A percentile compares a stretch with the other conserved stretches of the same genome.
Conservation (phyloP, 64 coral and sea anemone genomes). For the Montipora cactus region DNA sequence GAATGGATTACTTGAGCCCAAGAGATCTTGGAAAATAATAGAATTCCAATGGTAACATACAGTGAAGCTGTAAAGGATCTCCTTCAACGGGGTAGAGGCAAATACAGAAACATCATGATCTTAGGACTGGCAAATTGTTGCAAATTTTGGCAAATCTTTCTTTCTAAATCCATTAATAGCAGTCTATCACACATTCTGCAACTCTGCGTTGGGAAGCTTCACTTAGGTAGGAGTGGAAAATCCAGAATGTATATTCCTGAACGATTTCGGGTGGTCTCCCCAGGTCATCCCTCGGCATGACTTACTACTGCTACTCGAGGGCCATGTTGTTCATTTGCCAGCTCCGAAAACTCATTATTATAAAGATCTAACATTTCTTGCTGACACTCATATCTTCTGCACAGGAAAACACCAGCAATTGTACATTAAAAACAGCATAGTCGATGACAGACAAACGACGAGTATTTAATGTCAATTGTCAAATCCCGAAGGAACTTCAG, state of each 20-base stretch:
- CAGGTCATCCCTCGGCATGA: slow-evolving; percentile 22
- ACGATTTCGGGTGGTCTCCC: slow-evolving; percentile 30
- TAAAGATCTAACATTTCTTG: background rate
- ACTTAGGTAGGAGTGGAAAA: slow-evolving; percentile 19
- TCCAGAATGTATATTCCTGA: slow-evolving; percentile 45
- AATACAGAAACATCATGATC: slow-evolving; percentile 39
- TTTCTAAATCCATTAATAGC: slow-evolving; percentile 33
- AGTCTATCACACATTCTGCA: slow-evolving; percentile 47
- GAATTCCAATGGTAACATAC: background rate
- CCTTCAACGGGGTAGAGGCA: background rate
- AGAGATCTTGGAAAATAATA: background rate
- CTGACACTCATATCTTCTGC: slow-evolving; percentile 47
- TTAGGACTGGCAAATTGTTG: slow-evolving; percentile 29
- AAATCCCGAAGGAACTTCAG: background rate
- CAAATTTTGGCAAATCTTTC: slow-evolving; percentile 38
- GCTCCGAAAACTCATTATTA: slow-evolving; percentile 45
- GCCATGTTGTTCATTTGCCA: slow-evolving; percentile 24
- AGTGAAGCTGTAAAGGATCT: background rate
- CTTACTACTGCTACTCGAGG: slow-evolving; percentile 24
- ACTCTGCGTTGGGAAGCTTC: slow-evolving; percentile 38
- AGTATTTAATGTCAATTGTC: background rate
- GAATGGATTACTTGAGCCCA: too few relatives aligned
- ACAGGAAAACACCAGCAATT: slow-evolving; percentile 21
- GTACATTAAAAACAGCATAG: slow-evolving; percentile 32
- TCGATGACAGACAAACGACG: background rate